phyloP scores from a whole-genome alignment of 2,888 invertebrate genomes.

The Corbicula japonica region DNA sequence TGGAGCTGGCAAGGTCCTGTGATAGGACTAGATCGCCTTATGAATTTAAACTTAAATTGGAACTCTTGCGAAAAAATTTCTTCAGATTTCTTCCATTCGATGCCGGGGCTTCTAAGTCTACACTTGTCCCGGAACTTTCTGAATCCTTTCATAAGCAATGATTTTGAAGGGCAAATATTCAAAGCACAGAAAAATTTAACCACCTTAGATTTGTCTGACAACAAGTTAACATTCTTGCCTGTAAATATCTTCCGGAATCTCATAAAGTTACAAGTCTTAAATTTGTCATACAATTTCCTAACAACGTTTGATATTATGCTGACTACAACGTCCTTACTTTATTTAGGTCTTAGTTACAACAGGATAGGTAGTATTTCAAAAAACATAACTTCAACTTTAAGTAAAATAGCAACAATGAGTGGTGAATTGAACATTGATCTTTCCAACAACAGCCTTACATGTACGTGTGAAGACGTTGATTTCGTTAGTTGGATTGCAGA shows the following conservation, averaged over 20 bases:
- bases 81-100: slow-evolving; percentile 13
- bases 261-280: slow-evolving; percentile 19
- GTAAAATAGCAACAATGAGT: neutral
- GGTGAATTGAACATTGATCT: slow-evolving; percentile 42
- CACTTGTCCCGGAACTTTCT: slow-evolving; percentile 45
- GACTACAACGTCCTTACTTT: slow-evolving; percentile 25
- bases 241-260: slow-evolving; percentile 32
- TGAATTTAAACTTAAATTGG: slow-evolving; percentile 34
- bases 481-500: slow-evolving; percentile 54
- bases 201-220: slow-evolving; percentile 39
- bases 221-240: slow-evolving; percentile 39
- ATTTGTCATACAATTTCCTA: slow-evolving; percentile 41
- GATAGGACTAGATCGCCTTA: slow-evolving; percentile 22
- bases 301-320: slow-evolving; percentile 33
- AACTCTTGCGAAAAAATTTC: slow-evolving; percentile 42
- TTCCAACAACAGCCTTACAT: slow-evolving; percentile 32
- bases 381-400: neutral
- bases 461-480: slow-evolving; percentile 37
- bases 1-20: slow-evolving; percentile 44
- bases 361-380: slow-evolving; percentile 16
- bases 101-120: slow-evolving; percentile 19
- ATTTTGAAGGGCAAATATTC: slow-evolving; percentile 46
- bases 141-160: slow-evolving; percentile 16
- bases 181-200: slow-evolving; percentile 19
- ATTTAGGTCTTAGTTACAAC: slow-evolving; percentile 44